Percentiles rank a stretch among this genome's conserved stretches.
These are phyloP conservation scores for Escarpia spicata DNA, from an alignment of 2,888 invertebrate genomes.

Conservation along the genomic window DNA sequence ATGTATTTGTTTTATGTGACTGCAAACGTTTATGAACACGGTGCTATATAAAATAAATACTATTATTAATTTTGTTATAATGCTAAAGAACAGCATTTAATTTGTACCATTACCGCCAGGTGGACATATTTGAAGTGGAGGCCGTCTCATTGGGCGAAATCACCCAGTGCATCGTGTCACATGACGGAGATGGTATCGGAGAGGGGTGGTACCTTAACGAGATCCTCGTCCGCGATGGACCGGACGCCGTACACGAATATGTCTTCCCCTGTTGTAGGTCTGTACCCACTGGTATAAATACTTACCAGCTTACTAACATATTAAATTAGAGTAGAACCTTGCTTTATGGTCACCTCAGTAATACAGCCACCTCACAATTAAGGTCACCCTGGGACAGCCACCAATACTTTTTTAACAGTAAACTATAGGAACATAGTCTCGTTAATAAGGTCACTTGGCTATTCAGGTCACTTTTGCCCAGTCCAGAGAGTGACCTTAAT, in stretches of 20 bases:
- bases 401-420: too few species aligned
- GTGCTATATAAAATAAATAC: too few species aligned
- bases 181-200: conserved; percentile 50
- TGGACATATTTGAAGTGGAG: conserved; percentile 58
- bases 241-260: conserved; percentile 46
- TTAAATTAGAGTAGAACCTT: neutral
- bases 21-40: too few species aligned
- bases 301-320: neutral
- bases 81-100: neutral
- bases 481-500: too few species aligned
- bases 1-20: too few species aligned
- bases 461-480: too few species aligned
- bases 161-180: conserved; percentile 53
- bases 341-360: too few species aligned
- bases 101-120: conserved; percentile 40
- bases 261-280: conserved; percentile 55
- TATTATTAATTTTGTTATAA: neutral
- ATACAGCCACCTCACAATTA: too few species aligned
- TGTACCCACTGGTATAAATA: neutral
- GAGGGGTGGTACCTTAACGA: conserved; percentile 56
- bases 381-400: too few species aligned
- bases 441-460: too few species aligned
- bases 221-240: conserved; percentile 52
- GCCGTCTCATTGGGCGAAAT: conserved; percentile 56
- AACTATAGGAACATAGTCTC: too few species aligned